Conservation (phyloP, 2,113 vertebrate genomes). For the Misgurnus anguillicaudatus region DNA sequence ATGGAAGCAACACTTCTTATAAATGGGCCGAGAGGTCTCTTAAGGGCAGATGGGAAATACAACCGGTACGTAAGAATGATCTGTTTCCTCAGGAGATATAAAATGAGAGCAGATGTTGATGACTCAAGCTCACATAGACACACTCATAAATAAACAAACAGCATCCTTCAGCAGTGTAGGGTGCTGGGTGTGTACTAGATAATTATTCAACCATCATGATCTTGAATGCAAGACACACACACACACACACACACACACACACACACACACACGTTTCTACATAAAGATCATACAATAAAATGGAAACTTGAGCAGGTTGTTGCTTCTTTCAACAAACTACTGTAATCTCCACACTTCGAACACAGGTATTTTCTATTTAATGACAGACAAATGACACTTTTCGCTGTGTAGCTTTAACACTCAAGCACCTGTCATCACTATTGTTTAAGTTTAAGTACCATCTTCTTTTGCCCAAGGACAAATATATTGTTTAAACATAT, state of each 20-base stretch:
- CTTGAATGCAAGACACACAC: background rate
- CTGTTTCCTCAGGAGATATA: conserved; percentile 27
- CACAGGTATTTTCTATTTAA: background rate
- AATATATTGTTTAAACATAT: too few species aligned
- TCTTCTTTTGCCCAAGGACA: background rate
- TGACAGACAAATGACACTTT: conserved; percentile 1
- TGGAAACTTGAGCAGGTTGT: background rate
- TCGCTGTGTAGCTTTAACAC: conserved; percentile 11
- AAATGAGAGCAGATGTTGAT: conserved; percentile 64
- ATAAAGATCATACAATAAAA: background rate
- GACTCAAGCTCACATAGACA: conserved; percentile 29
- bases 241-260: too few species aligned
- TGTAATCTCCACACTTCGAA: background rate
- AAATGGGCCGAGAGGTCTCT: conserved; percentile 48
- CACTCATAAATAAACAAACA: conserved; percentile 19
- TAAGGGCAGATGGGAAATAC: conserved; percentile 64
- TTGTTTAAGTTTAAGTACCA: background rate
- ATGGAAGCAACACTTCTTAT: conserved; percentile 2
- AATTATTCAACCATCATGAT: conserved; percentile 21
- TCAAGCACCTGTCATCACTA: conserved; percentile 2
- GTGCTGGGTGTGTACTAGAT: background rate
- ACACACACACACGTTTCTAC: background rate
- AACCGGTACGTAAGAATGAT: conserved; percentile 15
- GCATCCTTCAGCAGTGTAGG: conserved; percentile 1
- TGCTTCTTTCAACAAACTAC: background rate